Evolutionary conservation across 2,113 vertebrate species (phyloP).

Genomic region (Pyrgilauda ruficollis): DNA sequence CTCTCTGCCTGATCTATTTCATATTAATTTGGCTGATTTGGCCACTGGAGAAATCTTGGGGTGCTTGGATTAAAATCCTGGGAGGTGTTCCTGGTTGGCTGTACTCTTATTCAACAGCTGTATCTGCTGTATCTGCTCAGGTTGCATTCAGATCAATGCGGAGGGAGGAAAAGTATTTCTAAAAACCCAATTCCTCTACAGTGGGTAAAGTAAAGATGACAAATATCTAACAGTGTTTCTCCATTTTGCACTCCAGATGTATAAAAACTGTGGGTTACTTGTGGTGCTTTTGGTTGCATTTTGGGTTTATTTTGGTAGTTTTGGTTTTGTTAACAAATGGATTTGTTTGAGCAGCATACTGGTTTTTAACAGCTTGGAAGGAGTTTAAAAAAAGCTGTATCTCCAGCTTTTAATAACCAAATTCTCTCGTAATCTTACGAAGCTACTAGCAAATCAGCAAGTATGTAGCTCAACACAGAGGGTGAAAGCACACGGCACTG

Average conservation of each 20-base stretch:
- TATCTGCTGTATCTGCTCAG: neutral
- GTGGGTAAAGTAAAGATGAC: neutral
- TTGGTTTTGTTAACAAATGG: neutral
- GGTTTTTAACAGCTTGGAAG: neutral
- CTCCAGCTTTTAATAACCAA: neutral
- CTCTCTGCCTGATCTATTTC: neutral
- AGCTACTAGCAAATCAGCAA: neutral
- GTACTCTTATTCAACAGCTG: too few species aligned
- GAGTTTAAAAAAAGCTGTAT: neutral
- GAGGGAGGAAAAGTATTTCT: neutral
- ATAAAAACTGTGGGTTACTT: neutral
- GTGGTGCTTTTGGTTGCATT: neutral
- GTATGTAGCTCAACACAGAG: fast-evolving
- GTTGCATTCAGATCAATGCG: fast-evolving
- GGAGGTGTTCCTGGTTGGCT: neutral
- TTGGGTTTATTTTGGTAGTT: neutral
- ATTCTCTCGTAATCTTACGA: neutral
- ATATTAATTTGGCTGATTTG: neutral
- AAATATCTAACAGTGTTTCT: neutral
- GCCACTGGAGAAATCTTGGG: neutral
- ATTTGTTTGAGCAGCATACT: neutral
- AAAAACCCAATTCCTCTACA: neutral
- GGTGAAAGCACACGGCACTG: fast-evolving
- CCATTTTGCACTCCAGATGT: neutral
- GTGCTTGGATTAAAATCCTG: fast-evolving